Evolutionary conservation across 2,888 invertebrate genomes (phyloP), one percentile per base, ranked within the genome.

Genomic region (Lacanobia oleracea): DNA sequence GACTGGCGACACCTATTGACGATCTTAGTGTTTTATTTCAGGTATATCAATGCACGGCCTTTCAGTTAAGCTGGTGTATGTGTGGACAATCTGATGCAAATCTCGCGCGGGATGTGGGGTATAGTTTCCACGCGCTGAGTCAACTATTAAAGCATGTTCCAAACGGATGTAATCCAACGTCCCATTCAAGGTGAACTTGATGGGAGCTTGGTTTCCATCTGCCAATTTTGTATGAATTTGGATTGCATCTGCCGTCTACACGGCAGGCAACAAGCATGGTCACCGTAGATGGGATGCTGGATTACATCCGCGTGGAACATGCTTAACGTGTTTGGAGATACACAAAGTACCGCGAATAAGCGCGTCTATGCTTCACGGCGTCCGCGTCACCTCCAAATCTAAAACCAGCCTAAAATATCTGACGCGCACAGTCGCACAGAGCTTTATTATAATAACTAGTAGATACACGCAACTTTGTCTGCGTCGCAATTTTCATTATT

Each of bases 1-100:
- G 68, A 69, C 60, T 68, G 23, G 59, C 56, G 68, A 56, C 70
- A 77, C 72, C 70, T 77, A 75, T 81, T 57, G 74, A 56, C 59
- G 23, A 67, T 71, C 57, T 59, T 53, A 16, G 12, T 54, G 50
- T 54, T 64, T 27, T 48, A 48, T 51, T 54, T 61, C 37, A 61
- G 33, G 12, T 43, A 37, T 27, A 51, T 50, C 48, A 40, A 73
- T 54, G 12, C 18, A n/a, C 1, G 5, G 14, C 5, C 12, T 72
- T 14, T 18, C n/a, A 69, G 48, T 69, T 14, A 59, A 59, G 21
- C 21, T 23, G 23, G 53, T 33, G 33, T 33, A 6, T 33, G 2
- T 33, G 51, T 1, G 27, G 27, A 27, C 21, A 40, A 59, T 40
- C 3, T 40, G 37, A 21, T n/a, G 14, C n/a, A 14, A 59, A 59